These are phyloP conservation scores for Synanthedon tipuliformis DNA, from an alignment of 2,888 invertebrate genomes.

Conservation along the genomic window DNA sequence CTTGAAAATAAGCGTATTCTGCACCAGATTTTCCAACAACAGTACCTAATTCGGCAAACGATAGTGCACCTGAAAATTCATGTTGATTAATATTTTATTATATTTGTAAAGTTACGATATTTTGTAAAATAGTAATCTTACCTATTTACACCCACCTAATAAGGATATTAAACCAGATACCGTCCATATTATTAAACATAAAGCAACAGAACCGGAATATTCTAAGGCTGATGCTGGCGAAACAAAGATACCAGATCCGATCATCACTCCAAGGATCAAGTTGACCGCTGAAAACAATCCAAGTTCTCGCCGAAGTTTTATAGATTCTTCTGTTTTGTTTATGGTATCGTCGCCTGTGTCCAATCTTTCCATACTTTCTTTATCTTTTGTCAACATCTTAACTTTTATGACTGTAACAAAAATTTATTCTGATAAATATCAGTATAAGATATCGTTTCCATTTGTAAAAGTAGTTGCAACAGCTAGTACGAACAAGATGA, in stretches of 20 bases:
- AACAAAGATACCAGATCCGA: slow-evolving; percentile 90
- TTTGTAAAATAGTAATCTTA: slow-evolving; percentile 28
- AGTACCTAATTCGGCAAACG: slow-evolving; percentile 84
- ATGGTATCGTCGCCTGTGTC: slow-evolving; percentile 20
- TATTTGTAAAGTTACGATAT: neutral
- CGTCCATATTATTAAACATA: slow-evolving; percentile 83
- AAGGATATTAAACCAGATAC: slow-evolving; percentile 83
- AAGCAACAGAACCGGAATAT: slow-evolving; percentile 82
- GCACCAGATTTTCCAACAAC: slow-evolving; percentile 84
- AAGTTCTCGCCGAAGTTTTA: slow-evolving; percentile 78
- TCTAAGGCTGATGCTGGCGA: slow-evolving; percentile 82
- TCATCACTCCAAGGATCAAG: slow-evolving; percentile 89
- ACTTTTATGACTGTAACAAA: neutral
- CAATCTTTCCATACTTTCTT: slow-evolving; percentile 17
- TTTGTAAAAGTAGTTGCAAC: too few species aligned
- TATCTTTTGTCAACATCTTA: neutral
- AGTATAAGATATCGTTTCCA: too few species aligned
- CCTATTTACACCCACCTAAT: slow-evolving; percentile 72
- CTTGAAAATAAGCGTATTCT: slow-evolving; percentile 83
- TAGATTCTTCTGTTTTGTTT: slow-evolving; percentile 36
- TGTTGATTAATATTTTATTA: neutral
- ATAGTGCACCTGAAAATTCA: slow-evolving; percentile 74
- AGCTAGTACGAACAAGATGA: too few species aligned
- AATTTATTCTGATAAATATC: too few species aligned
- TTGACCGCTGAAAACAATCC: slow-evolving; percentile 86